Base-by-base conservation (phyloP, 2,797 vertebrate genomes). In the Enteromius unitaeniatus region DNA sequence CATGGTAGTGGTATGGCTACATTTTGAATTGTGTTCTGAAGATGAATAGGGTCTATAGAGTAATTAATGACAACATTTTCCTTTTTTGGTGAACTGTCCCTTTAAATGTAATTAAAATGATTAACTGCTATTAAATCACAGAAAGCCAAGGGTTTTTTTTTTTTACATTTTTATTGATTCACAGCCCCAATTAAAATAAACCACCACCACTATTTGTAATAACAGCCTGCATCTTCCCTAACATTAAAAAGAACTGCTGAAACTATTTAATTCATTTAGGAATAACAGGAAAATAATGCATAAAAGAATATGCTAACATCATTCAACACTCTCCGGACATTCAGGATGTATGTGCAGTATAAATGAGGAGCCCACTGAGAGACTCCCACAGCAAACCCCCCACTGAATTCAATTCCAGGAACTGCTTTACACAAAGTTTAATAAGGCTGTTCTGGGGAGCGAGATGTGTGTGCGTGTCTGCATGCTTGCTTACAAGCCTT, bases 401-500 rank as follows among this genome's bases (percentile, higher is more conserved):
- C 70, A 70, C 15, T 21, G 40, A 51, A 85, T 79, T 78, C n/a
- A 72, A 82, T 84, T 83, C 47, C 68, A 51, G 53, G 26, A 85
- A 65, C 40, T 65, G 28, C 45, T 82, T 79, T 67, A 81, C 69
- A 87, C 51, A 74, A 69, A 58, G 62, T 78, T 85, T 79, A 69
- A 72, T 72, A 84, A 64, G 78, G 58, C 49, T 75, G 64, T 81
- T 87, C 47, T 11, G 73, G 55, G 42, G 58, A 78, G 34, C 26
- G 70, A 53, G 79, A 69, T 19, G 73, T 68, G 42, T 26, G 58
- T 14, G 17, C 45, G 5, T 6, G 28, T 51, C 34, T 65, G 75
- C 53, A 14, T 70, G 73, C 65, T 67, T 72, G 76, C 70, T 74
- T 79, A 74, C 85, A 73, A 87, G 79, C 81, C 82, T 87, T 84